Evolutionary conservation across 1,140 invertebrate species (phyloP).

Genomic region (Drosophila mauritiana): DNA sequence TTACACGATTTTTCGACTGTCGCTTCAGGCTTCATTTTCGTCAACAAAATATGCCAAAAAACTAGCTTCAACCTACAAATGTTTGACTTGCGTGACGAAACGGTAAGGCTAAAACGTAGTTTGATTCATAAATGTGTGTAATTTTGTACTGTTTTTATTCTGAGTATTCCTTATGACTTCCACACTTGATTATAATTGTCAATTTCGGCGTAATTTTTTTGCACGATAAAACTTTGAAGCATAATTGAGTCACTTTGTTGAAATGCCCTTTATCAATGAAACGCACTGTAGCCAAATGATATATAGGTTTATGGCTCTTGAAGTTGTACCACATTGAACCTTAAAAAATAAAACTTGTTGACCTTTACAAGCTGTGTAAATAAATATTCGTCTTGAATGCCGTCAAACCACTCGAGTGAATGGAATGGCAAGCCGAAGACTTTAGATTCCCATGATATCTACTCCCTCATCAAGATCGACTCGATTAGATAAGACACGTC

Average conservation of each 20-base stretch:
- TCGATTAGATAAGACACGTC: conserved; percentile 42
- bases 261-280: conserved; percentile 2
- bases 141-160: too few species aligned
- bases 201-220: background rate
- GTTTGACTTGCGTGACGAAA: conserved; percentile 32
- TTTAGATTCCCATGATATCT: conserved; percentile 15
- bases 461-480: conserved; percentile 9
- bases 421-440: conserved; percentile 33
- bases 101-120: background rate
- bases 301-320: conserved; percentile 69
- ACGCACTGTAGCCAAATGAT: conserved; percentile 36
- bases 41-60: conserved; percentile 48
- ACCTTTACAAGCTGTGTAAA: conserved; percentile 75
- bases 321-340: conserved; percentile 61
- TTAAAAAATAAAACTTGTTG: conserved; percentile 60
- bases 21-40: conserved; percentile 64
- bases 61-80: conserved; percentile 19
- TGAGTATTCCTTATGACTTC: too few species aligned
- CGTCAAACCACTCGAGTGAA: conserved; percentile 47
- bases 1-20: conserved; percentile 54
- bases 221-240: too few species aligned
- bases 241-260: background rate
- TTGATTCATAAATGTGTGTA: too few species aligned
- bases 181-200: too few species aligned
- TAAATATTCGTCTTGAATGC: conserved; percentile 43